Percentiles rank a stretch among this genome's conserved stretches.
Evolutionary conservation across 2,888 invertebrate genomes (phyloP).

Genomic region (Dysmachus trigonus): DNA sequence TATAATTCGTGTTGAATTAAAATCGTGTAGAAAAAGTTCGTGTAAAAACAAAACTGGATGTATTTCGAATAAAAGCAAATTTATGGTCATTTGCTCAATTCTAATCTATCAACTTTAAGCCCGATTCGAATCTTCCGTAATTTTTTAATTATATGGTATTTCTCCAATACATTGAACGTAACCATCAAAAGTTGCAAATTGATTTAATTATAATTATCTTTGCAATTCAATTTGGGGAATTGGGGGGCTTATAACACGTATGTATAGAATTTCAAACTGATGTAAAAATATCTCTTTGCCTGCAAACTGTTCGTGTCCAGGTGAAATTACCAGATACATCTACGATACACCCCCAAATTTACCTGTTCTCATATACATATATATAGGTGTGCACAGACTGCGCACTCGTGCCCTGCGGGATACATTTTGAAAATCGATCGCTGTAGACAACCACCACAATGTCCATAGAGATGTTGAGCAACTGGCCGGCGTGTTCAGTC

Average conservation of each 20-base stretch:
- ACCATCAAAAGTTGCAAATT: background rate
- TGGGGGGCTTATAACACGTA: background rate
- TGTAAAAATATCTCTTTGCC: background rate
- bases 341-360: background rate
- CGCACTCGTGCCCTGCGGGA: conserved; percentile 35
- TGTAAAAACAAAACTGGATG: too few relatives aligned
- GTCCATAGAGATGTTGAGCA: background rate
- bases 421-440: conserved; percentile 33
- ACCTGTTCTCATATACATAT: background rate
- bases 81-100: too few relatives aligned
- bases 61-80: too few relatives aligned
- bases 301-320: background rate
- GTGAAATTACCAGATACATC: background rate
- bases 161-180: background rate
- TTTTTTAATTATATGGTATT: background rate
- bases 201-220: background rate
- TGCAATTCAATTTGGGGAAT: background rate
- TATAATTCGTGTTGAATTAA: too few relatives aligned
- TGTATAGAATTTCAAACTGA: background rate
- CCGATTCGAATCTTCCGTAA: background rate
- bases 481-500: background rate
- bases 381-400: conserved; percentile 12
- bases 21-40: too few relatives aligned
- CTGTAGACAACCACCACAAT: background rate
- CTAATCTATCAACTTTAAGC: background rate